Conservation (phyloP, 2,888 invertebrate genomes). For the Cephus pulcher region DNA sequence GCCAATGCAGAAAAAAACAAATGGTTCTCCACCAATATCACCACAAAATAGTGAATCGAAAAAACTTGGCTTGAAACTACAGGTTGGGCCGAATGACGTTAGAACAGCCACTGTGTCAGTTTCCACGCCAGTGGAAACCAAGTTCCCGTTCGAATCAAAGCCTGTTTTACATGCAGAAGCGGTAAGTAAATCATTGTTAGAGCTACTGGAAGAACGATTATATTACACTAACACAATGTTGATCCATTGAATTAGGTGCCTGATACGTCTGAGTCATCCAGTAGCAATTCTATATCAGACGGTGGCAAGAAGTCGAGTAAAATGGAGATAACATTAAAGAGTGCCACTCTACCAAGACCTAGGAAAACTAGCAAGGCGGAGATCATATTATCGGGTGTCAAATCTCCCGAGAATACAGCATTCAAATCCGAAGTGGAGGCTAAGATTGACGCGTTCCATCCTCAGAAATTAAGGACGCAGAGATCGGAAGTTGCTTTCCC, state of each 20-base stretch:
- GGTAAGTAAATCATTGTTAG: conserved; percentile 33
- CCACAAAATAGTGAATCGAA: conserved; percentile 55
- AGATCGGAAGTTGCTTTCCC: conserved; percentile 72
- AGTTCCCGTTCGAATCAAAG: conserved; percentile 52
- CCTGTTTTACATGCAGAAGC: conserved; percentile 39
- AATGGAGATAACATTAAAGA: conserved; percentile 76
- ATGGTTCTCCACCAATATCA: conserved; percentile 60
- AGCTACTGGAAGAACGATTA: not conserved
- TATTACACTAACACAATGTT: not conserved
- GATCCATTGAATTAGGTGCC: conserved; percentile 9
- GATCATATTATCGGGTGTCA: conserved; percentile 71
- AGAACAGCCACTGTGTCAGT: conserved; percentile 62
- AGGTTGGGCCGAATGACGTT: conserved; percentile 60
- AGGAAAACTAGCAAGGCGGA: conserved; percentile 75
- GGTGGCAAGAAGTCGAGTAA: conserved; percentile 70
- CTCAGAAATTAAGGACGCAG: conserved; percentile 66
- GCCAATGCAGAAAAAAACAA: conserved; percentile 47
- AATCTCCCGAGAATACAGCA: conserved; percentile 43
- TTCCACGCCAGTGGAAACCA: conserved; percentile 62
- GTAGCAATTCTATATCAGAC: conserved; percentile 32
- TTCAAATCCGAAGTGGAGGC: conserved; percentile 61
- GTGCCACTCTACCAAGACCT: conserved; percentile 74
- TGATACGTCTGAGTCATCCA: conserved; percentile 12
- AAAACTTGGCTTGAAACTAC: conserved; percentile 58
- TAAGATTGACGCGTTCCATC: conserved; percentile 57